Evolutionary conservation across 2,113 vertebrate species (phyloP).

Genomic region (Lipophrys pholis): DNA sequence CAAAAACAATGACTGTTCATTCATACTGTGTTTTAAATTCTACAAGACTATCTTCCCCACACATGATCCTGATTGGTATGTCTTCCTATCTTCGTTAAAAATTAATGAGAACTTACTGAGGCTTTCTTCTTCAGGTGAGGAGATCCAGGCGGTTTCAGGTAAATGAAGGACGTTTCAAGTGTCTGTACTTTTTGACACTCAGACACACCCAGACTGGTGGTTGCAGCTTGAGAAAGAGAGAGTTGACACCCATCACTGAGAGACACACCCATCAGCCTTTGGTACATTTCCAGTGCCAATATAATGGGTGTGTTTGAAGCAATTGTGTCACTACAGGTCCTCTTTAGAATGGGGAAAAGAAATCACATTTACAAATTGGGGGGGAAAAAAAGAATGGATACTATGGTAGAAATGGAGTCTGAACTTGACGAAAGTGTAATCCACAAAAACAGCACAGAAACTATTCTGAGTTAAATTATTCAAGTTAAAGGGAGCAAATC

Average conservation of each 20-base stretch:
- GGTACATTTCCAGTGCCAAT: background rate
- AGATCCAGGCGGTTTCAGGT: background rate
- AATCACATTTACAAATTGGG: too few species aligned
- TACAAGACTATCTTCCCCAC: background rate
- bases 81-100: background rate
- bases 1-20: too few species aligned
- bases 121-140: conserved; percentile 13
- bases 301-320: too few species aligned
- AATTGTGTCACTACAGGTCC: too few species aligned
- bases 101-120: conserved; percentile 32
- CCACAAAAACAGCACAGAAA: too few species aligned
- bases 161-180: background rate
- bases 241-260: conserved; percentile 39
- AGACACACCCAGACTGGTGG: conserved; percentile 31
- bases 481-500: too few species aligned
- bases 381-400: too few species aligned
- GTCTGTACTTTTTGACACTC: background rate
- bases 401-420: too few species aligned
- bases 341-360: too few species aligned
- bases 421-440: too few species aligned
- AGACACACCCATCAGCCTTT: conserved; percentile 5
- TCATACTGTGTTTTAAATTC: background rate
- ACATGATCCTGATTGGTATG: background rate
- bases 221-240: background rate
- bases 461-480: too few species aligned